Percentiles rank a stretch among this genome's conserved stretches.
These are phyloP conservation scores for Agrenia bidenticulata DNA, from an alignment of 2,888 invertebrate genomes.

Conservation along the genomic window DNA sequence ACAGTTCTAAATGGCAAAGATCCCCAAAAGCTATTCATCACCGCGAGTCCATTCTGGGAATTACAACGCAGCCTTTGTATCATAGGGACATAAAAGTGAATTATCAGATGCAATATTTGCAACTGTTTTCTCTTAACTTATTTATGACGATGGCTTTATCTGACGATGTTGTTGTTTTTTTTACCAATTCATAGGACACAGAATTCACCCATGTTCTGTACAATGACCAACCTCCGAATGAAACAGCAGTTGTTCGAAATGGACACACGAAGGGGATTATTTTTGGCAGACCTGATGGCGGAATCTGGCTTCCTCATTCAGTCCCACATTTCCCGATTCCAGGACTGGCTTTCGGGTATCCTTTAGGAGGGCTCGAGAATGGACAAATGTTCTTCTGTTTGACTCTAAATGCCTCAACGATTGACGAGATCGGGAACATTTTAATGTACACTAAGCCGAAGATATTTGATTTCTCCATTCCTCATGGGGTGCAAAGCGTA, in stretches of 20 bases:
- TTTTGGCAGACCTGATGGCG: constrained; percentile 65
- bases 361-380: constrained; percentile 69
- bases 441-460: constrained; percentile 78
- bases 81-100: too few relatives aligned
- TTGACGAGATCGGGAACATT: constrained; percentile 73
- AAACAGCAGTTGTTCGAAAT: constrained; percentile 60
- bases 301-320: constrained; percentile 91
- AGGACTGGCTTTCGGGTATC: constrained; percentile 64
- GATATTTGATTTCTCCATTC: constrained; percentile 70
- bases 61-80: constrained; percentile 53
- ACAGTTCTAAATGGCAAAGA: constrained; percentile 63
- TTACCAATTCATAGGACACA: neutral
- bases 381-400: constrained; percentile 89
- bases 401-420: constrained; percentile 64
- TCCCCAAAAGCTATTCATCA: constrained; percentile 66
- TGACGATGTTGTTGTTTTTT: neutral
- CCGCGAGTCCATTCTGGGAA: constrained; percentile 59
- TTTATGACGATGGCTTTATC: too few relatives aligned
- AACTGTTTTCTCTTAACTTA: too few relatives aligned
- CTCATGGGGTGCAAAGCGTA: constrained; percentile 60
- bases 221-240: constrained; percentile 81
- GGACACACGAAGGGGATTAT: constrained; percentile 90
- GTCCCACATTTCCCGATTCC: constrained; percentile 79
- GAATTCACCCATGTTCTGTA: constrained; percentile 67
- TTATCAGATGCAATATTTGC: too few relatives aligned